phyloP scores from a whole-genome alignment of 2,888 invertebrate species.

The Lycocerus yunnanus region DNA sequence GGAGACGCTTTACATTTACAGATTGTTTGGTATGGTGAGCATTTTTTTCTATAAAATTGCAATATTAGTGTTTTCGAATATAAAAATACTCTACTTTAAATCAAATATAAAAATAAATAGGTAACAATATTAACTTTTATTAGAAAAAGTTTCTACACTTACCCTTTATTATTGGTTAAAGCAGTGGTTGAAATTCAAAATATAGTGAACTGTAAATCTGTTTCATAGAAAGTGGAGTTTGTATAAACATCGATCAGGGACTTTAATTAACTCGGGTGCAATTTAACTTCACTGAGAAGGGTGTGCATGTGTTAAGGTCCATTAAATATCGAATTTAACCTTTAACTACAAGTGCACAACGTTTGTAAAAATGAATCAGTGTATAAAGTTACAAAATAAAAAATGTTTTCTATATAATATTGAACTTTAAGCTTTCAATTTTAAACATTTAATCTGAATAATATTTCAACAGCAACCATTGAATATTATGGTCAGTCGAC shows the following conservation, averaged over 20 bases:
- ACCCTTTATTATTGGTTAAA: not conserved
- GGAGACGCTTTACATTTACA: not conserved
- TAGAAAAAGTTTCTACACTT: not conserved
- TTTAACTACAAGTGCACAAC: constrained; percentile 24
- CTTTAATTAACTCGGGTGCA: constrained; percentile 50
- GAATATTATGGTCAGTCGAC: not conserved
- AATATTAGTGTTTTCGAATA: not conserved
- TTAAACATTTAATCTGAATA: not conserved
- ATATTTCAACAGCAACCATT: not conserved
- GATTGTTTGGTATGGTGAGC: not conserved
- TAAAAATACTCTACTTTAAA: not conserved
- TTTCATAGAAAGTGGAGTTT: constrained; percentile 27
- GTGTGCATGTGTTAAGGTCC: constrained; percentile 40
- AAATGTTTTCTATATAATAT: not conserved
- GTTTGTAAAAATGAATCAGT: not conserved
- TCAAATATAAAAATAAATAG: not conserved
- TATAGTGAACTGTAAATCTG: constrained; percentile 27
- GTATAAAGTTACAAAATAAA: not conserved
- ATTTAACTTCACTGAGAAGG: constrained; percentile 43
- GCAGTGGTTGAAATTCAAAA: not conserved
- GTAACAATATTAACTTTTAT: not conserved
- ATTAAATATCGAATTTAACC: constrained; percentile 37
- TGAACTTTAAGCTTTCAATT: not conserved
- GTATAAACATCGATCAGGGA: constrained; percentile 47
- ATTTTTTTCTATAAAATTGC: not conserved